Percentiles rank a stretch among this genome's conserved stretches.
phyloP scores from a whole-genome alignment of 2,797 vertebrate genomes.

The Chiroxiphia lanceolata region DNA sequence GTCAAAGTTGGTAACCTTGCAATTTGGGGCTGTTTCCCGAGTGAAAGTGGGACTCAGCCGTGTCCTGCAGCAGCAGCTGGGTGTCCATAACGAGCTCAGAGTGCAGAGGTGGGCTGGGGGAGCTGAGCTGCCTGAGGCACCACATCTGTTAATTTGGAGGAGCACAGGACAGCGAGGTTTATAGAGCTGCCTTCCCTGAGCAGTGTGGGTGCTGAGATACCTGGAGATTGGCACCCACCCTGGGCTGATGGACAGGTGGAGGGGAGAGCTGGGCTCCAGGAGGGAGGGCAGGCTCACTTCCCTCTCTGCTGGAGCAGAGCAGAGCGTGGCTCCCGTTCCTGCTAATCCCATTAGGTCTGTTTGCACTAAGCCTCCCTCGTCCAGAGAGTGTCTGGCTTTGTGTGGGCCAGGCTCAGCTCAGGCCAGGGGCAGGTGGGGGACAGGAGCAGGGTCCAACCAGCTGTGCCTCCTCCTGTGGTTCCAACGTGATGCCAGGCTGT shows the following conservation, averaged over 20 bases:
- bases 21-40: not conserved
- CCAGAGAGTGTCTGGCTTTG: not conserved
- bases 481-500: not conserved
- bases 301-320: not conserved
- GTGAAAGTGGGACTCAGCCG: not conserved
- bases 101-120: not conserved
- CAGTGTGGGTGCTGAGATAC: not conserved
- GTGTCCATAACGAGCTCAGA: not conserved
- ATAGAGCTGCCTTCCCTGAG: not conserved
- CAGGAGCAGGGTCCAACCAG: not conserved
- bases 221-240: not conserved
- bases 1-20: not conserved
- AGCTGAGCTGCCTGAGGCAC: not conserved
- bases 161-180: not conserved
- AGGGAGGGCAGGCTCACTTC: not conserved
- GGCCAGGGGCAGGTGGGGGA: not conserved
- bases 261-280: not conserved
- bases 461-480: not conserved
- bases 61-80: not conserved
- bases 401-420: not conserved
- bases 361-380: not conserved
- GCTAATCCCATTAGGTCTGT: not conserved
- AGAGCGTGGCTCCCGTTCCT: not conserved
- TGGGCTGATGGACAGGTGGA: not conserved
- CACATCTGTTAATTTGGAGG: rapidly evolving